These are phyloP conservation scores for Boloria euphrosyne DNA, from an alignment of 2,888 invertebrate species.

Conservation along the genomic window DNA sequence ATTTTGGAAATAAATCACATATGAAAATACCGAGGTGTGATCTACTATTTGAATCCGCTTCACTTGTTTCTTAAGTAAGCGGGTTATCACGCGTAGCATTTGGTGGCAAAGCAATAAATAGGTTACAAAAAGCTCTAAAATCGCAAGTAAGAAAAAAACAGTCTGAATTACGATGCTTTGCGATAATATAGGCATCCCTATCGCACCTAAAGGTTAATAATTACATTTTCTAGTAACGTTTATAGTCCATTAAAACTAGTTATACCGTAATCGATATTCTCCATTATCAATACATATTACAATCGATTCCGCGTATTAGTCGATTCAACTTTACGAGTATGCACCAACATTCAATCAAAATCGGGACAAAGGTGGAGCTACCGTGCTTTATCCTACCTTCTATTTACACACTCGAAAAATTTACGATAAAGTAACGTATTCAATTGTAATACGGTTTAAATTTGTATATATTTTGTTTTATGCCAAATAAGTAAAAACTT, in stretches of 20 bases:
- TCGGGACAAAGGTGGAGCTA: conserved; percentile 56
- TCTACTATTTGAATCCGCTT: too few relatives aligned
- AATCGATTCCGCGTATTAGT: conserved; percentile 38
- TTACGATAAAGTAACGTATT: background rate
- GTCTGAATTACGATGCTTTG: too few relatives aligned
- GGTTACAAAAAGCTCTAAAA: too few relatives aligned
- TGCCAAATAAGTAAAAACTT: conserved; percentile 12
- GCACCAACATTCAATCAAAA: conserved; percentile 70
- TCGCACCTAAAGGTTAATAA: too few relatives aligned
- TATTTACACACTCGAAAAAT: conserved; percentile 4
- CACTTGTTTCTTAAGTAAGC: too few relatives aligned
- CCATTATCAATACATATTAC: conserved; percentile 22
- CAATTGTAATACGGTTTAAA: background rate
- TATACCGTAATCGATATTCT: conserved; percentile 27
- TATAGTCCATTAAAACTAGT: conserved; percentile 9
- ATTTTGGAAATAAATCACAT: too few relatives aligned
- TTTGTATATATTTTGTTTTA: background rate
- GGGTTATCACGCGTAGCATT: too few relatives aligned
- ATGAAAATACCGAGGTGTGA: too few relatives aligned
- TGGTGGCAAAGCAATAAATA: too few relatives aligned
- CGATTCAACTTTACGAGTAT: conserved; percentile 65
- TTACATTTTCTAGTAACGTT: background rate
- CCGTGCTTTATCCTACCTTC: conserved; percentile 23
- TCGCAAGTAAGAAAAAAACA: too few relatives aligned
- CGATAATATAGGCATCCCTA: too few relatives aligned